phyloP scores from a whole-genome alignment of 2,888 invertebrate species.

The Bugulina stolonifera region DNA sequence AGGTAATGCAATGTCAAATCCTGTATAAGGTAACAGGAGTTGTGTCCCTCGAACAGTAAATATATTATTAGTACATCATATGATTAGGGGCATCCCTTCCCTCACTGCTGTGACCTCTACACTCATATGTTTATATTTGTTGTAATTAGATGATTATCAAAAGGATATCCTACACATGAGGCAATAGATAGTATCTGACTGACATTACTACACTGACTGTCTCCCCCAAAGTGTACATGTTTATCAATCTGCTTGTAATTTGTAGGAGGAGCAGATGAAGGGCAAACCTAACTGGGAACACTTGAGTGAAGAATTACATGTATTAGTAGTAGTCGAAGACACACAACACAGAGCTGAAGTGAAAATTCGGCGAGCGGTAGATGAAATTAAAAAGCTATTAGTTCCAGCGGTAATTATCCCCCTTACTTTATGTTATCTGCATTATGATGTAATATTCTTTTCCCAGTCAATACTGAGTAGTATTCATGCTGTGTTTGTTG shows the following conservation, averaged over 20 bases:
- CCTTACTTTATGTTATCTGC: too few species aligned
- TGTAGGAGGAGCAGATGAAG: constrained; percentile 95
- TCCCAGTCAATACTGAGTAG: too few species aligned
- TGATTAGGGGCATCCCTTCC: too few species aligned
- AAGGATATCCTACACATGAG: background rate
- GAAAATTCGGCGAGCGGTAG: constrained; percentile 89
- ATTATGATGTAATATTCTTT: too few species aligned
- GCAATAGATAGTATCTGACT: background rate
- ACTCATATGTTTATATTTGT: background rate
- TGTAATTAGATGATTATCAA: constrained; percentile 27
- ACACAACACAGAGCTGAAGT: constrained; percentile 92
- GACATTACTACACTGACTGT: background rate
- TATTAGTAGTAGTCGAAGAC: constrained; percentile 96
- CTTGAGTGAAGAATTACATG: constrained; percentile 95
- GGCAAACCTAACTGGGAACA: constrained; percentile 99
- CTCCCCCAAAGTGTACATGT: background rate
- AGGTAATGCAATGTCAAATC: too few species aligned
- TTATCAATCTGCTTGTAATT: too few species aligned
- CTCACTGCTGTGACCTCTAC: background rate
- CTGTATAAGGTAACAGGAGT: too few species aligned
- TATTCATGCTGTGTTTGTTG: too few species aligned
- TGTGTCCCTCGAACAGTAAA: too few species aligned
- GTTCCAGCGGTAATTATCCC: constrained; percentile 72
- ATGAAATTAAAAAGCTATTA: constrained; percentile 94
- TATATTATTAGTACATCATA: too few species aligned